phyloP scores from a whole-genome alignment of 2,797 vertebrate genomes.

The Aphelocoma californica region DNA sequence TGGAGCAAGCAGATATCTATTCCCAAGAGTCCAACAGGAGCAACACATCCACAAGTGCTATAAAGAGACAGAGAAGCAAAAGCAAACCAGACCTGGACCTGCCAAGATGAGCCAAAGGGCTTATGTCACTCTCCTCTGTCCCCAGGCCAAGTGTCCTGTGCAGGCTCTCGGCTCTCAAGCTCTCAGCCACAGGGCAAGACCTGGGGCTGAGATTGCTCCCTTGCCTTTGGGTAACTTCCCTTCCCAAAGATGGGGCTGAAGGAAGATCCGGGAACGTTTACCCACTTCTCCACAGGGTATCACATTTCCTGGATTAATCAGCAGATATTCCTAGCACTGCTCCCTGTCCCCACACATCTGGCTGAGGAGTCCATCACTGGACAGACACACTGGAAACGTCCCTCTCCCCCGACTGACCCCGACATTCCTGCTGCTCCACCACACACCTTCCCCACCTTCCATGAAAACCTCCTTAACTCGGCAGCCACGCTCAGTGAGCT shows the following conservation, averaged over 20 bases:
- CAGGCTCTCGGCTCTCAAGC: neutral
- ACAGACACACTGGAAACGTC: neutral
- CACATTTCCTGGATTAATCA: neutral
- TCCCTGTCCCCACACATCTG: neutral
- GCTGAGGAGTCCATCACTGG: neutral
- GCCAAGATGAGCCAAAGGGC: neutral
- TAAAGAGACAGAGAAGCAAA: neutral
- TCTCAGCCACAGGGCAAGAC: neutral
- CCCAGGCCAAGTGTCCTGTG: neutral
- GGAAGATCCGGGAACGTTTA: neutral
- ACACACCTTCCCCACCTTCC: neutral
- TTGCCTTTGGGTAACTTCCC: neutral
- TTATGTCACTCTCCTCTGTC: neutral
- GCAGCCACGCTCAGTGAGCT: rapidly evolving
- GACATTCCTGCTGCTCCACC: neutral
- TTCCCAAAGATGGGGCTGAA: neutral
- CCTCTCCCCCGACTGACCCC: neutral
- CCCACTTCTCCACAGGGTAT: neutral
- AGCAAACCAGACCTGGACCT: neutral
- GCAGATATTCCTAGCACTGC: neutral
- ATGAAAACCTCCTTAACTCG: rapidly evolving
- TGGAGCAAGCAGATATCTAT: neutral
- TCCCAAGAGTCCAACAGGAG: neutral
- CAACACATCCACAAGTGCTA: neutral
- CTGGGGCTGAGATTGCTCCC: neutral